Conservation (phyloP, 2,888 invertebrate species). For the Acleris emargana region DNA sequence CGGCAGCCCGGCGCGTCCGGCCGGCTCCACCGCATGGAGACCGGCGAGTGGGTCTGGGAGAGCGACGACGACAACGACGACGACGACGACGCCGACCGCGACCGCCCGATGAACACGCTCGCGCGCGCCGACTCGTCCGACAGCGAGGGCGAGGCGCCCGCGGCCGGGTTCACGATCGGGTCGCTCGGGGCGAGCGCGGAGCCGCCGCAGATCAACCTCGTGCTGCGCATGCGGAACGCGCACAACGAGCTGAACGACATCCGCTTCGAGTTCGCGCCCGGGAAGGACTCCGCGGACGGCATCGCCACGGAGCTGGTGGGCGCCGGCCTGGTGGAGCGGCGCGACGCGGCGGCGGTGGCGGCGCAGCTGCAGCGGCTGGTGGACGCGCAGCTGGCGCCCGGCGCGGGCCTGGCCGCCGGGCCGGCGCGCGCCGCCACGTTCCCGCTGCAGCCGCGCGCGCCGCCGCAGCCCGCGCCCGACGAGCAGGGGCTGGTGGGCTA, state of each 20-base stretch:
- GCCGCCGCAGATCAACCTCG: conserved; percentile 89
- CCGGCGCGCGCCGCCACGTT: conserved; percentile 90
- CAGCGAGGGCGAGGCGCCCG: conserved; percentile 77
- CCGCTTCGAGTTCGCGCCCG: conserved; percentile 97
- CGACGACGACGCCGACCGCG: conserved; percentile 79
- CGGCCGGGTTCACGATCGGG: conserved; percentile 63
- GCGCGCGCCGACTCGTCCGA: conserved; percentile 85
- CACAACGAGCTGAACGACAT: conserved; percentile 98
- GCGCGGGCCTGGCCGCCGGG: conserved; percentile 78
- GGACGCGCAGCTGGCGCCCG: conserved; percentile 80
- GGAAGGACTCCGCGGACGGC: conserved; percentile 96
- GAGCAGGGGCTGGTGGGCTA: conserved; percentile 98
- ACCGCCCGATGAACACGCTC: conserved; percentile 85
- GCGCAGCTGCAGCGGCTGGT: conserved; percentile 95
- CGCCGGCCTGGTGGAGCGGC: conserved; percentile 96
- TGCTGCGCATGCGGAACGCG: conserved; percentile 95
- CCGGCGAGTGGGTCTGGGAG: conserved; percentile 99
- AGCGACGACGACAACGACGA: conserved; percentile 87
- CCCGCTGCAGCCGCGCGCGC: conserved; percentile 85
- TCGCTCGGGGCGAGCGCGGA: conserved; percentile 50
- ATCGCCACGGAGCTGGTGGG: conserved; percentile 98
- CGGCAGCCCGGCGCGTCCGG: conserved; percentile 94
- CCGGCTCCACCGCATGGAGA: conserved; percentile 94
- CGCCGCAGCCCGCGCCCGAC: conserved; percentile 88
- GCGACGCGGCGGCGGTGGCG: conserved; percentile 96